phyloP scores from a whole-genome alignment of 2,888 invertebrate genomes.

The Acleris holmiana region DNA sequence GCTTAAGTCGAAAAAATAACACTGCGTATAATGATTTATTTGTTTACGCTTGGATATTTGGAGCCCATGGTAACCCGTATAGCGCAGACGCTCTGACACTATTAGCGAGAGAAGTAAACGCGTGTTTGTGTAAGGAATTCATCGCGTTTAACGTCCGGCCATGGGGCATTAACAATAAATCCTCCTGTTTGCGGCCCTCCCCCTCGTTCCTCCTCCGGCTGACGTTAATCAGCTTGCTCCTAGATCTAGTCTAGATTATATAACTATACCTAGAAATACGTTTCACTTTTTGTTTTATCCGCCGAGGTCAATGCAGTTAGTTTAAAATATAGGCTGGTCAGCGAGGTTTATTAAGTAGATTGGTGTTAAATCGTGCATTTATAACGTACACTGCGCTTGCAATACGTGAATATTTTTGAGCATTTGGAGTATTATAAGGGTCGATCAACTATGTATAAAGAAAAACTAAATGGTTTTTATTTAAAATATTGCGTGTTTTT shows the following conservation, averaged over 20 bases:
- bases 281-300: conserved; percentile 56
- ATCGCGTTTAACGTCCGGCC: conserved; percentile 67
- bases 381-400: too few species aligned
- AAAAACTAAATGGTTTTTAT: too few species aligned
- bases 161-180: conserved; percentile 77
- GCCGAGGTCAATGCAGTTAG: background rate
- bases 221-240: conserved; percentile 76
- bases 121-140: conserved; percentile 54
- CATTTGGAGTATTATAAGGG: too few species aligned
- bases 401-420: too few species aligned
- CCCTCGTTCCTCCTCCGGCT: conserved; percentile 56
- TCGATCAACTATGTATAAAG: too few species aligned
- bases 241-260: conserved; percentile 53
- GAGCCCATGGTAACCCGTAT: background rate
- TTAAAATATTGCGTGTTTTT: too few species aligned
- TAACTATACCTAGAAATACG: conserved; percentile 38
- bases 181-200: conserved; percentile 66
- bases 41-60: too few species aligned
- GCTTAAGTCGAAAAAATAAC: too few species aligned
- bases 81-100: conserved; percentile 16
- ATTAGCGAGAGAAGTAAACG: conserved; percentile 18
- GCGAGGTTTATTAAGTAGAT: background rate
- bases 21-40: too few species aligned
- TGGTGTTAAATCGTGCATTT: background rate
- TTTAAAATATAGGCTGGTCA: background rate